Conservation (phyloP, 2,888 invertebrate species). For the Drosophila falleni region DNA sequence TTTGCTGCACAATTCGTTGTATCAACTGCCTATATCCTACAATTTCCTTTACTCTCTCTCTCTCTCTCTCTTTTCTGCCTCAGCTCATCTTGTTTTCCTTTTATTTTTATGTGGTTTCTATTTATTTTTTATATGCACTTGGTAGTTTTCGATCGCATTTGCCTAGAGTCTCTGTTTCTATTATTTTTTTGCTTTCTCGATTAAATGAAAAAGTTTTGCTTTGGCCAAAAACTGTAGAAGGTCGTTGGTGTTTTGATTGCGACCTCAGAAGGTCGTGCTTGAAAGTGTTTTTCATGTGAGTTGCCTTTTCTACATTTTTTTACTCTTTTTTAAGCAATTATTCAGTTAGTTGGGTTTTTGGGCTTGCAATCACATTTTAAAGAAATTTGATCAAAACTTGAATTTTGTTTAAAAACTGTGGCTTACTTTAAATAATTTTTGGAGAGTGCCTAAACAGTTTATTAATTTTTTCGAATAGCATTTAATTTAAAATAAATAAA, state of each 20-base stretch:
- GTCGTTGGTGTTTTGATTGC: conserved; percentile 14
- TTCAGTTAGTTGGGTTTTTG: conserved; percentile 29
- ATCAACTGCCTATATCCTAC: conserved; percentile 20
- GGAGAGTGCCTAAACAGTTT: too few species aligned
- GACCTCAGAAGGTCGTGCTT: conserved; percentile 24
- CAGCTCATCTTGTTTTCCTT: conserved; percentile 12
- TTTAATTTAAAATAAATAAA: too few species aligned
- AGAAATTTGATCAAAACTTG: background rate
- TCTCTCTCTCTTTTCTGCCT: background rate
- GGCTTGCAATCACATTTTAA: conserved; percentile 5
- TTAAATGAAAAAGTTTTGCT: conserved; percentile 18
- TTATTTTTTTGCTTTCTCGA: background rate
- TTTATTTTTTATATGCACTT: conserved; percentile 66
- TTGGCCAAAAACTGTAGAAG: conserved; percentile 11
- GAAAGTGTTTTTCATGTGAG: conserved; percentile 19
- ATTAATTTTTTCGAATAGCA: too few species aligned
- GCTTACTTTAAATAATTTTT: too few species aligned
- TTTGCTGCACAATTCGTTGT: conserved; percentile 22
- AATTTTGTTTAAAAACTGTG: background rate
- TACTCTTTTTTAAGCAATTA: conserved; percentile 25
- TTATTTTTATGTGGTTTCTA: conserved; percentile 50
- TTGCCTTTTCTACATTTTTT: background rate
- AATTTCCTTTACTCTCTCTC: background rate
- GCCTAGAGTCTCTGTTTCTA: background rate
- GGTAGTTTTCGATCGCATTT: conserved; percentile 14